Conservation (phyloP, 2,888 invertebrate genomes). For the Antheraea yamamai region DNA sequence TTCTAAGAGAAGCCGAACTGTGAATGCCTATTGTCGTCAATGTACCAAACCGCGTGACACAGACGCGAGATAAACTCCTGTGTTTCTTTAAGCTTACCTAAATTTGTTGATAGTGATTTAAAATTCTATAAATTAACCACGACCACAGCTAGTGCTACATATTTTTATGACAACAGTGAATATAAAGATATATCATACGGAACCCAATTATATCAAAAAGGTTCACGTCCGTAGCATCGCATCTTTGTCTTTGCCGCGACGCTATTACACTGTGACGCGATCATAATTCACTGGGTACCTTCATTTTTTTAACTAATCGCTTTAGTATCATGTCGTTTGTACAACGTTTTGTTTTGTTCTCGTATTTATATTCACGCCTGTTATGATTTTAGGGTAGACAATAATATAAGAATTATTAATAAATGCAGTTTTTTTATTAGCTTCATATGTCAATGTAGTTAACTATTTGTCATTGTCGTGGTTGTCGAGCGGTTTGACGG, state of each 20-base stretch:
- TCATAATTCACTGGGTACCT: constrained; percentile 48
- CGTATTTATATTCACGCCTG: not conserved
- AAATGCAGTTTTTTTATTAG: too few relatives aligned
- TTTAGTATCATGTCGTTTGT: constrained; percentile 25
- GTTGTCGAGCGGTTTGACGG: too few relatives aligned
- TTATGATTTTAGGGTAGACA: not conserved
- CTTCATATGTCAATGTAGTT: too few relatives aligned
- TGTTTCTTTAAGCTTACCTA: too few relatives aligned
- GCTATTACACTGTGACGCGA: constrained; percentile 48
- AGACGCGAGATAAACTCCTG: too few relatives aligned
- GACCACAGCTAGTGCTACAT: too few relatives aligned
- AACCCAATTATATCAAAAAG: not conserved
- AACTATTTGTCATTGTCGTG: too few relatives aligned
- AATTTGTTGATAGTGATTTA: too few relatives aligned
- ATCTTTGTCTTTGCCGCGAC: constrained; percentile 60
- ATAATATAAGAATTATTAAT: not conserved
- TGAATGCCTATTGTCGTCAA: too few relatives aligned
- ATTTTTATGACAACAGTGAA: not conserved
- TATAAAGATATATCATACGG: constrained; percentile 3
- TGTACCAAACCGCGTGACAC: too few relatives aligned
- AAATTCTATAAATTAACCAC: too few relatives aligned
- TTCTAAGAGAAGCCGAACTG: too few relatives aligned
- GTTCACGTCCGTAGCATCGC: constrained; percentile 10
- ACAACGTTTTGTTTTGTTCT: constrained; percentile 37
- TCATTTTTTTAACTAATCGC: constrained; percentile 32